Base-by-base conservation (phyloP, 2,888 invertebrate genomes). In the Mesochorus sp. region DNA sequence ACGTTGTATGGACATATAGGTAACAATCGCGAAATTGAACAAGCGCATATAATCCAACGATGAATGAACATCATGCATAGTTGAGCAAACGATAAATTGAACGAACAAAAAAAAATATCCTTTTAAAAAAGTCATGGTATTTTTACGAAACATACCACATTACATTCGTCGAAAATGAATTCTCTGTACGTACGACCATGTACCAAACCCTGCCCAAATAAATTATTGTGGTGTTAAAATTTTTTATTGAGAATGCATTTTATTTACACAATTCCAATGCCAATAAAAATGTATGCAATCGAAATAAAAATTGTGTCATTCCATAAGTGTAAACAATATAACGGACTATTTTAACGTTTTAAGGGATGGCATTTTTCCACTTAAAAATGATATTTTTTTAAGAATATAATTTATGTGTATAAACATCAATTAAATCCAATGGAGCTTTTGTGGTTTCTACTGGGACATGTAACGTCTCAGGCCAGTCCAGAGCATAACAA, bases 1-100 rank as follows among this genome's bases (percentile, higher is more conserved):
- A 53, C 24, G 44, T 1, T 34, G 57, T 34, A 34, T n/a, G 39
- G 66, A 19, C 19, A 21, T 10, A 6, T 17, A 8, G 8, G n/a
- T 31, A 39, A 12, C 53, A 66, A 67, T 55, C 14, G 44, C 12
- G 12, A 67, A 55, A 67, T 42, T 53, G 42, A 55, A 42, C 67
- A 44, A 37, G 67, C 4, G 67, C n/a, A 44, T 76, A 68, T 62
- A 79, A 79, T 66, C 71, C 67, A 67, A 71, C 57, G 64, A 76
- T 53, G 51, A 70, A 80, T 73, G 55, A 24, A 68, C 47, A 62
- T 72, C 51, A 47, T 67, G 47, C 42, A 51, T 67, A 21, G 39
- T 51, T 51, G 64, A 61, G 28, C 59, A 10, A 55, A 19, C 47
- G 19, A 64, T 62, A 39, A 53, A 44, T 64, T 55, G n/a, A 55